Evolutionary conservation across 1,140 invertebrate species (phyloP).

Genomic region (Drosophila jambulina): DNA sequence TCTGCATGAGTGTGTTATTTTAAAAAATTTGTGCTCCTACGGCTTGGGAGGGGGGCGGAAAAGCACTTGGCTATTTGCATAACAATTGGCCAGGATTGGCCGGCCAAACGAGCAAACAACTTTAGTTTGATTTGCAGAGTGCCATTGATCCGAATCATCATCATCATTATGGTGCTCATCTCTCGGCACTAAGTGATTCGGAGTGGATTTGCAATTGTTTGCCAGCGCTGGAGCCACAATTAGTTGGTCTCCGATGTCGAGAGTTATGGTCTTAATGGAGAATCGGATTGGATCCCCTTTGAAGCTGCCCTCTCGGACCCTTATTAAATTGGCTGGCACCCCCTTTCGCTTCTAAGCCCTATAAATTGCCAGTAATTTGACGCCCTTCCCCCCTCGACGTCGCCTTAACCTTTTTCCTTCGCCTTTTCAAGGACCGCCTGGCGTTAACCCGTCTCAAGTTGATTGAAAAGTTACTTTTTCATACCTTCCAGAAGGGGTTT

Average conservation of each 20-base stretch:
- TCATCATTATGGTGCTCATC: constrained; percentile 40
- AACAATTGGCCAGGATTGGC: constrained; percentile 66
- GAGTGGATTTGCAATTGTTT: constrained; percentile 43
- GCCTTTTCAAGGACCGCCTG: background rate
- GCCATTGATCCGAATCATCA: constrained; percentile 39
- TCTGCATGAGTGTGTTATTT: constrained; percentile 55
- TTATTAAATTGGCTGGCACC: constrained; percentile 25
- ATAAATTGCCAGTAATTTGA: constrained; percentile 51
- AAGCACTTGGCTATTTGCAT: constrained; percentile 75
- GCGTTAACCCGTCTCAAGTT: constrained; percentile 71
- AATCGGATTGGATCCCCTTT: background rate
- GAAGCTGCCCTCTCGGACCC: constrained; percentile 29
- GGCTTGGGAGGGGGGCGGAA: constrained; percentile 46
- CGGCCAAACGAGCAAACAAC: constrained; percentile 53
- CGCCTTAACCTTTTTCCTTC: constrained; percentile 25
- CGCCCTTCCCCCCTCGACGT: background rate
- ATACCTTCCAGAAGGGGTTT: constrained; percentile 40
- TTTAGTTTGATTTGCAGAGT: constrained; percentile 60
- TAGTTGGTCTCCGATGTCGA: constrained; percentile 18
- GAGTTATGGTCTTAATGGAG: constrained; percentile 34
- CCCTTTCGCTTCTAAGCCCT: background rate
- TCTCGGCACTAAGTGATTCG: constrained; percentile 32
- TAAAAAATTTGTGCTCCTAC: constrained; percentile 63
- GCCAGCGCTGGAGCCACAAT: constrained; percentile 28
- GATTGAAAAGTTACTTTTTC: constrained; percentile 76